Conservation (phyloP, 2,113 vertebrate genomes). For the Aphyosemion australe region DNA sequence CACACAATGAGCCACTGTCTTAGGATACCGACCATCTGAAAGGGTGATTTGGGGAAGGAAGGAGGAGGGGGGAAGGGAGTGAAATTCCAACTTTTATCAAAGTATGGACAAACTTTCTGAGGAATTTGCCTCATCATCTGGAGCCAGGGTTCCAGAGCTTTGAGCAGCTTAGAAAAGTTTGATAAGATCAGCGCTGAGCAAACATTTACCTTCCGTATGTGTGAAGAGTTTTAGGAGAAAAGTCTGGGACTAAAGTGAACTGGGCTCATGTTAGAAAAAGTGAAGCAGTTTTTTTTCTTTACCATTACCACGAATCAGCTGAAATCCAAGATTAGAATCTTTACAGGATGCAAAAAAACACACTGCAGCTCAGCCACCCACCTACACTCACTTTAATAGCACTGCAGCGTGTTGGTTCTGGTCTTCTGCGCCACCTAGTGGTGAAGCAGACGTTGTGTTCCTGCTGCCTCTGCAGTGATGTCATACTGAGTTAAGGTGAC, state of each 20-base stretch:
- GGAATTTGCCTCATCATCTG: conserved; percentile 43
- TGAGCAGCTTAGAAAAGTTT: neutral
- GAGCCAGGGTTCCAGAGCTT: conserved; percentile 43
- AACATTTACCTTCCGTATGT: conserved; percentile 31
- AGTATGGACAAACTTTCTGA: conserved; percentile 39
- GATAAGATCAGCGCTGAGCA: conserved; percentile 49
- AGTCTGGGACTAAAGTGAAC: neutral
- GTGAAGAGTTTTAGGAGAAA: neutral
- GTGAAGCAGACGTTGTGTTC: neutral
- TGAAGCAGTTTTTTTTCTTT: conserved; percentile 1
- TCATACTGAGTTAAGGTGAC: conserved; percentile 40
- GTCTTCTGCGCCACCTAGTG: conserved; percentile 66
- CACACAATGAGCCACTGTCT: conserved; percentile 73
- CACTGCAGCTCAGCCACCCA: neutral
- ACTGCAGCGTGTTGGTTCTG: neutral
- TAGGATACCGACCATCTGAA: conserved; percentile 34
- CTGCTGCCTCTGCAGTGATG: conserved; percentile 52
- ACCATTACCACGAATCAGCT: neutral
- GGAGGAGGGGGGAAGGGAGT: neutral
- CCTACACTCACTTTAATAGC: too few relatives aligned
- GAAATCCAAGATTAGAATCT: conserved; percentile 9
- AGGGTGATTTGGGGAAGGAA: conserved; percentile 32
- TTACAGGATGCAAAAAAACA: conserved; percentile 1
- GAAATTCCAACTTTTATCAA: conserved; percentile 70
- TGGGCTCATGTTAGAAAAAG: neutral